Conservation (phyloP, 2,113 vertebrate species). For the Leuciscus idus region DNA sequence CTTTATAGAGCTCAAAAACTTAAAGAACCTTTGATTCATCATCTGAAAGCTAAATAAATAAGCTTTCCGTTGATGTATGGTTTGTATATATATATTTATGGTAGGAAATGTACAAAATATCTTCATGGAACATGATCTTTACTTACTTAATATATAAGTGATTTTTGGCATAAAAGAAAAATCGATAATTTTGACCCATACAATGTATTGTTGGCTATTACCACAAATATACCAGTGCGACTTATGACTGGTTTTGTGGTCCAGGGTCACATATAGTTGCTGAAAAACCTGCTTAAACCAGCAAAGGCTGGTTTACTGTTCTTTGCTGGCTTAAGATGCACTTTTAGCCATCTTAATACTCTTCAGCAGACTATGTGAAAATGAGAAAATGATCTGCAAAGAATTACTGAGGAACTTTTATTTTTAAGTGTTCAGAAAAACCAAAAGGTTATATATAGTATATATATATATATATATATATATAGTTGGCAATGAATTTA, state of each 20-base stretch:
- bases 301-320: background rate
- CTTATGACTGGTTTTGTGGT: too few species aligned
- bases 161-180: too few species aligned
- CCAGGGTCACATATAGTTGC: background rate
- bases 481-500: background rate
- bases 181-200: too few species aligned
- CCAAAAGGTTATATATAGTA: background rate
- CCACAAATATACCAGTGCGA: too few species aligned
- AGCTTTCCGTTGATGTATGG: too few species aligned
- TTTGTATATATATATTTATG: too few species aligned
- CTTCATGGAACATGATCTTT: too few species aligned
- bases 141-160: too few species aligned
- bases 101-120: too few species aligned
- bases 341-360: too few species aligned
- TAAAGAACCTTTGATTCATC: background rate
- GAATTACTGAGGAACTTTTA: background rate
- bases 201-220: too few species aligned
- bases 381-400: background rate
- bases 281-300: background rate
- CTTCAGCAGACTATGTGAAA: background rate
- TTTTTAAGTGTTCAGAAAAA: background rate
- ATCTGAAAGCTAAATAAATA: too few species aligned
- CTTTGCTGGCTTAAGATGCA: background rate
- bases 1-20: background rate
- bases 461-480: background rate